phyloP scores from a whole-genome alignment of 2,797 vertebrate species.

The Alectoris magna region DNA sequence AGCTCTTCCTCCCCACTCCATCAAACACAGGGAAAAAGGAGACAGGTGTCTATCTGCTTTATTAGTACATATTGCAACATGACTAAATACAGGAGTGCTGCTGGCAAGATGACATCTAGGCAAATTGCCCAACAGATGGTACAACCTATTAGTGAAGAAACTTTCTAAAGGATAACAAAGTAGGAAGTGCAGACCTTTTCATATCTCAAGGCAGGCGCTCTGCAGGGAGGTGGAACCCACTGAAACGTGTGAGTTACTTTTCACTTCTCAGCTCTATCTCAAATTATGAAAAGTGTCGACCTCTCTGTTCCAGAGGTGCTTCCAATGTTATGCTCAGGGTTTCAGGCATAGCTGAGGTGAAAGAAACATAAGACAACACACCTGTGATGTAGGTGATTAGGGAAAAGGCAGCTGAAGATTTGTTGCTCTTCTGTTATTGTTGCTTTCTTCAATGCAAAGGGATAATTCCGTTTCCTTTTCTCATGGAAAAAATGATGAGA shows the following conservation, averaged over 20 bases:
- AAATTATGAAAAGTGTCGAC: background rate
- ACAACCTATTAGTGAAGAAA: slow-evolving; percentile 41
- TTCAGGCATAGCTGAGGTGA: slow-evolving; percentile 6
- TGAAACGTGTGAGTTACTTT: background rate
- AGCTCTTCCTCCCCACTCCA: background rate
- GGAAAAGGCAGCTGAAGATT: background rate
- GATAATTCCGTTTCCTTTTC: background rate
- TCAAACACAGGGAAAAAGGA: background rate
- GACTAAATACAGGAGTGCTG: slow-evolving; percentile 16
- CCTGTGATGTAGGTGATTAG: background rate
- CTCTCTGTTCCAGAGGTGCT: background rate
- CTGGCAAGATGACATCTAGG: slow-evolving; percentile 27
- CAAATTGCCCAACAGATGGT: slow-evolving; percentile 66
- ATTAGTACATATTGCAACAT: slow-evolving; percentile 11
- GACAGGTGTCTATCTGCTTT: background rate
- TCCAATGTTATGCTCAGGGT: background rate
- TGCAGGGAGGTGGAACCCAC: background rate
- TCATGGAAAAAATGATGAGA: background rate
- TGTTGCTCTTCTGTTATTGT: background rate
- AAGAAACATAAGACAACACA: background rate
- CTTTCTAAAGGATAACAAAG: slow-evolving; percentile 25
- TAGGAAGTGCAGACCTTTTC: background rate
- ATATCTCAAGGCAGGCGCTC: background rate
- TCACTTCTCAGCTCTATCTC: background rate
- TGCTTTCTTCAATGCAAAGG: background rate